phyloP scores from a whole-genome alignment of 1,140 invertebrate species.

The Tyrophagus putrescentiae region DNA sequence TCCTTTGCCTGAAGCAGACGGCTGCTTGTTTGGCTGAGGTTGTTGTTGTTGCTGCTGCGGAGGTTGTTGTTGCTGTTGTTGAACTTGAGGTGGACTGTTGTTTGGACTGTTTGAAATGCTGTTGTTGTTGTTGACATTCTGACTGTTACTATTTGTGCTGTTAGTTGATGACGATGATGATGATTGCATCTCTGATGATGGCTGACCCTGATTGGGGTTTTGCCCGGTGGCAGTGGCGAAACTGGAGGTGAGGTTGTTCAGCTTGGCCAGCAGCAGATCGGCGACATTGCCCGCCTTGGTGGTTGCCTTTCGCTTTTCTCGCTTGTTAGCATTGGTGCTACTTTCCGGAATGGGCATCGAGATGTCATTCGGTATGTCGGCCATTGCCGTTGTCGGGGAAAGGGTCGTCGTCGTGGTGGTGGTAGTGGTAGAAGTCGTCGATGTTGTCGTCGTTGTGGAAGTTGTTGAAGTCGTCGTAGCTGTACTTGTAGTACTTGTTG shows the following conservation, averaged over 20 bases:
- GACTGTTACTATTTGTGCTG: neutral
- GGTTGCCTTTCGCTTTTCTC: neutral
- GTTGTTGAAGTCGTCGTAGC: neutral
- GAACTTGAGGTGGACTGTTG: neutral
- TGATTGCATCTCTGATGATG: no score
- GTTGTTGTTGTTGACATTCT: constrained; percentile 14
- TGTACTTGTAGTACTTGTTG: neutral
- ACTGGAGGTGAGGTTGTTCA: neutral
- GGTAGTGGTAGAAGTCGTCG: neutral
- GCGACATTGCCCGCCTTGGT: no score
- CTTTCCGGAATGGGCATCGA: neutral
- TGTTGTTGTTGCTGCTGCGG: constrained; percentile 11
- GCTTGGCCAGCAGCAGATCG: no score
- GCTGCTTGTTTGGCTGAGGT: neutral
- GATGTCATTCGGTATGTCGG: neutral
- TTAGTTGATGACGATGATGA: constrained; percentile 2
- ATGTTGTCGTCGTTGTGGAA: neutral
- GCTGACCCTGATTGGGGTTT: no score
- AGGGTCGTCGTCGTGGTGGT: neutral
- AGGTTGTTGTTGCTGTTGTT: constrained; percentile 1
- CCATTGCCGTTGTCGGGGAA: neutral
- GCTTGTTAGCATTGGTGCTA: neutral
- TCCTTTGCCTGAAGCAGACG: neutral
- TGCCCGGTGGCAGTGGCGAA: no score
- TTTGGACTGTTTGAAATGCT: constrained; percentile 1